Percentiles rank a stretch among this genome's conserved stretches.
phyloP scores from a whole-genome alignment of 2,797 vertebrate species.

The Mormyrus proboscirostris region DNA sequence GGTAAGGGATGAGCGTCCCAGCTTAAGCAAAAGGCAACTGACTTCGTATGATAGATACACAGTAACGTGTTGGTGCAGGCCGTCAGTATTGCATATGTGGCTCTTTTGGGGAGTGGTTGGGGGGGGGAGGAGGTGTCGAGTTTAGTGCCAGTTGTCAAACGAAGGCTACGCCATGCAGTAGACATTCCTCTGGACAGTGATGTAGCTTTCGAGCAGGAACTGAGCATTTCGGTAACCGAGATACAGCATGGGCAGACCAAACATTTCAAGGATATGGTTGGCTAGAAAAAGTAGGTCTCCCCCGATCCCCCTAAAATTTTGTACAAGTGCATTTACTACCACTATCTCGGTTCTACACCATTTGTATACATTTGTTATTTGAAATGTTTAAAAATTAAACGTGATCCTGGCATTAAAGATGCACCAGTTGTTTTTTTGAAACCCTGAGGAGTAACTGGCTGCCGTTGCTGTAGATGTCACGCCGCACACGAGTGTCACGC shows the following conservation, averaged over 20 bases:
- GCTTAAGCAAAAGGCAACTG: background rate
- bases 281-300: constrained; percentile 76
- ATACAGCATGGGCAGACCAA: constrained; percentile 15
- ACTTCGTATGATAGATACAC: background rate
- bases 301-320: constrained; percentile 75
- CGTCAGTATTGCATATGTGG: background rate
- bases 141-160: constrained; percentile 44
- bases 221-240: constrained; percentile 1
- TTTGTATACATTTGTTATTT: constrained; percentile 97
- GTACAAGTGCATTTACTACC: constrained; percentile 86
- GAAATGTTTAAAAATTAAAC: constrained; percentile 92
- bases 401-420: constrained; percentile 83
- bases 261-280: constrained; percentile 62
- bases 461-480: background rate
- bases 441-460: background rate
- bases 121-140: background rate
- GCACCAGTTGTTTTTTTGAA: constrained; percentile 43
- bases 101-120: background rate
- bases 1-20: background rate
- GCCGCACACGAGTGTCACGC: too few relatives aligned
- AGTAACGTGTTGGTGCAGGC: background rate
- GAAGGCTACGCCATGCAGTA: constrained; percentile 60
- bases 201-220: constrained; percentile 64
- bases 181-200: constrained; percentile 59
- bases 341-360: constrained; percentile 90